Evolutionary conservation across 2,797 vertebrate genomes (phyloP).

Genomic region (Okamejei kenojei): DNA sequence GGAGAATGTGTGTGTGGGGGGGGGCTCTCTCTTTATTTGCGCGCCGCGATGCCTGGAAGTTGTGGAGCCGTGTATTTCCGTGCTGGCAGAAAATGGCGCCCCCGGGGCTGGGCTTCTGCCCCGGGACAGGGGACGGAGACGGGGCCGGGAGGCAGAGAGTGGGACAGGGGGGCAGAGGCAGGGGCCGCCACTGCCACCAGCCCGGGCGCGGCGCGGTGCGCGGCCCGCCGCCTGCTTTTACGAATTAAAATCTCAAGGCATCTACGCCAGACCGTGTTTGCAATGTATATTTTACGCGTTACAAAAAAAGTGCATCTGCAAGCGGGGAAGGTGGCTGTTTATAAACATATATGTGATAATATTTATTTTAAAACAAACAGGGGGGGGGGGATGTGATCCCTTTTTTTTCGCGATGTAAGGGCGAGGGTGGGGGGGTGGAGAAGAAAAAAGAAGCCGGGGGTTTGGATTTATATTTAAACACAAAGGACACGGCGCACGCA

Average conservation of each 20-base stretch:
- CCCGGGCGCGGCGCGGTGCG: neutral
- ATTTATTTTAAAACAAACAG: no score
- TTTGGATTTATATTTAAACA: conserved; percentile 7
- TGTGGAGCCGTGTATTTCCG: conserved; percentile 21
- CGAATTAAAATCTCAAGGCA: conserved; percentile 13
- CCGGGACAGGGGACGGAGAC: no score
- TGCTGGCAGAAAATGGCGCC: conserved; percentile 34
- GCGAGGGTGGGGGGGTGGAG: no score
- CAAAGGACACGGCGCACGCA: neutral
- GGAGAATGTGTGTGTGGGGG: neutral
- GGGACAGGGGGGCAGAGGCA: no score
- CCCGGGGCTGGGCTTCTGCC: neutral
- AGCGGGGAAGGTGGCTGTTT: neutral
- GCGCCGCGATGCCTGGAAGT: neutral
- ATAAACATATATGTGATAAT: no score
- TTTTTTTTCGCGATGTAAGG: no score
- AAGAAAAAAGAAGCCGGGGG: no score
- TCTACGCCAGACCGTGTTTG: neutral
- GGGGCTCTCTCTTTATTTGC: neutral
- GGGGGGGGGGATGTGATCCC: no score
- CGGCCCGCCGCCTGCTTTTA: neutral
- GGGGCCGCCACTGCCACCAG: neutral
- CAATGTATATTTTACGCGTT: neutral
- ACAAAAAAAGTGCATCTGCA: neutral
- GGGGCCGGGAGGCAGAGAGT: neutral